These are phyloP conservation scores for Nothobranchius furzeri DNA, from an alignment of 2,113 vertebrate species.

Conservation along the genomic window DNA sequence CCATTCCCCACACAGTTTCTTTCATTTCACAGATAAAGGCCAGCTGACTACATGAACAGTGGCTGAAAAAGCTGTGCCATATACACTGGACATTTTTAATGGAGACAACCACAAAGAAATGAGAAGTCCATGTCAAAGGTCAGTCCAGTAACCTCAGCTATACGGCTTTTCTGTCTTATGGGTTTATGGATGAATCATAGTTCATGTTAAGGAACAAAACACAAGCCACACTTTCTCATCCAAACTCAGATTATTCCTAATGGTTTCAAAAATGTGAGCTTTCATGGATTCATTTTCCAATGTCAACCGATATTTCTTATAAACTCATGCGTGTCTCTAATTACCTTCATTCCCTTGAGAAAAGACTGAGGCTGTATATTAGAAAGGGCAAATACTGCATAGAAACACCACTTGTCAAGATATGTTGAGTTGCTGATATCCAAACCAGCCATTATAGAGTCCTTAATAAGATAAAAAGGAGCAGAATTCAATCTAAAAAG, in stretches of 20 bases:
- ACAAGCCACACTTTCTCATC: conserved; percentile 6
- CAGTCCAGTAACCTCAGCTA: neutral
- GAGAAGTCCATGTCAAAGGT: conserved; percentile 5
- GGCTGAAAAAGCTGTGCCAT: too few species aligned
- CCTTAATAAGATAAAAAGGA: conserved; percentile 46
- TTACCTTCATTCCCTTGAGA: neutral
- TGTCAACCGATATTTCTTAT: neutral
- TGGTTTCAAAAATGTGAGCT: conserved; percentile 5
- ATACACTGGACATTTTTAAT: neutral
- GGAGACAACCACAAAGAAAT: neutral
- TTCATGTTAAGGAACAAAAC: conserved; percentile 13
- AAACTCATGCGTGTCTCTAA: neutral
- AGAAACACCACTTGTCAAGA: neutral
- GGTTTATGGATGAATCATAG: conserved; percentile 11
- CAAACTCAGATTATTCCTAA: conserved; percentile 3
- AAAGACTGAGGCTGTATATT: neutral
- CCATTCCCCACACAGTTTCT: too few species aligned
- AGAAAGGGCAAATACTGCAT: neutral
- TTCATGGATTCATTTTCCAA: neutral
- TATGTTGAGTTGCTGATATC: conserved; percentile 25
- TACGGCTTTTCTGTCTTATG: conserved; percentile 12
- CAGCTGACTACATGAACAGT: too few species aligned
- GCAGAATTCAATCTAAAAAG: conserved; percentile 57
- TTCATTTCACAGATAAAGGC: too few species aligned
- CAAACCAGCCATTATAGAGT: conserved; percentile 32